Evolutionary conservation across 2,113 vertebrate species (phyloP), one percentile per base, ranked within the genome.

Genomic region (Xenus cinereus): DNA sequence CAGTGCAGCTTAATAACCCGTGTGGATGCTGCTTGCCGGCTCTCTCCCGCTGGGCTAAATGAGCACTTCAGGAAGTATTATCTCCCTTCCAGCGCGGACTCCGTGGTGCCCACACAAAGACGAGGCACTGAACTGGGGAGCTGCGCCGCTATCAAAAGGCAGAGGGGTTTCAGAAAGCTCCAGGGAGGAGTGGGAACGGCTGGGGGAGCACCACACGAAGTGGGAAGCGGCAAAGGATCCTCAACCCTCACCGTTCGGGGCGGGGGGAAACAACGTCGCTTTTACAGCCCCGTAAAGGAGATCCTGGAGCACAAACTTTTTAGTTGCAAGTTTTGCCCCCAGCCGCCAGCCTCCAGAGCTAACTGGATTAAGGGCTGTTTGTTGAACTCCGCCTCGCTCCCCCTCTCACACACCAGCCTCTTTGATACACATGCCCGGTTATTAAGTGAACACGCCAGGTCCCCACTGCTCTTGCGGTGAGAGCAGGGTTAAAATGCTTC

Each of bases 11-110:
- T 83, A 97, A 95, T 88, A 95, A 90, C 69, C 90, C 41, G 16
- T 57, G 88, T 50, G 87, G 72, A 91, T 91, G 93, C 94, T 94
- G 95, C 84, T 51, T 46, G 90, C 92, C 2, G 57, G 94, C 67
- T 84, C 76, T 30, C 92, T 78, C 95, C 97, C 4, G 89, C 95
- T 91, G 94, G 72, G 96, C 67, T 93, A 93, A 96, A 97, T 67
- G 92, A 96, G 96, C 90, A 46, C 90, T 94, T 96, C 84, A 94
- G 96, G 95, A 97, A 97, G 94, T 79, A 86, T 96, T 92, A 96
- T 78, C 81, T 95, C 91, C 92, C 64, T 93, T 76, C 83, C 84
- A 94, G 87, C 39, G 4, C 2, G 45, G 93, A 59, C 90, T 92
- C 94, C 20, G 51, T 4, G 56, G 92, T 80, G 91, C 54, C 71